These are phyloP conservation scores for Taxidea taxus DNA, from an alignment of 2,113 vertebrate genomes.

Conservation along the genomic window DNA sequence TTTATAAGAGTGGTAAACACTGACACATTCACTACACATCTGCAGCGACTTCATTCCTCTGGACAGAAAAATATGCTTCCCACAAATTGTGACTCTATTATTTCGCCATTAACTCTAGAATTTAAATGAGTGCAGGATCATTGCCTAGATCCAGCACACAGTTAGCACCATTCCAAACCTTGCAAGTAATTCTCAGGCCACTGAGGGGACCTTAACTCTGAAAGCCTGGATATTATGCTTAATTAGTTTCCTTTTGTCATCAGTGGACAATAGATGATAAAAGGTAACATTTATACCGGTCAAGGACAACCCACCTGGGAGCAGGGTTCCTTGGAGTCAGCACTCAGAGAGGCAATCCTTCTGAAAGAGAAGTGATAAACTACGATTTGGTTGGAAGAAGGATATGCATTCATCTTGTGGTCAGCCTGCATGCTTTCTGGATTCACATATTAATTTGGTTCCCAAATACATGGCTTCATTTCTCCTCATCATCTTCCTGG, in stretches of 20 bases:
- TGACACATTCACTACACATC: constrained; percentile 41
- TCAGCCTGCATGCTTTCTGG: constrained; percentile 10
- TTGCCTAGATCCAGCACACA: background rate
- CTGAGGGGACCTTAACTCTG: background rate
- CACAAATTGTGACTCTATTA: constrained; percentile 14
- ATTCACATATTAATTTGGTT: constrained; percentile 65
- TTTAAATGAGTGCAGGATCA: background rate
- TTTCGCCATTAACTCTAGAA: constrained; percentile 40
- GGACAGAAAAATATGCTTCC: constrained; percentile 56
- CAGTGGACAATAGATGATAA: constrained; percentile 48
- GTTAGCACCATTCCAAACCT: constrained; percentile 48
- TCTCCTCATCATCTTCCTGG: constrained; percentile 28
- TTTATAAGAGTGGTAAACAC: constrained; percentile 29
- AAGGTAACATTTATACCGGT: constrained; percentile 63
- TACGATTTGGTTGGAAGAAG: constrained; percentile 65
- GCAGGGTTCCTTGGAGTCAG: background rate
- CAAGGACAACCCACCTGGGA: background rate
- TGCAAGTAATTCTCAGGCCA: constrained; percentile 46
- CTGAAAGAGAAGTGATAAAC: constrained; percentile 32
- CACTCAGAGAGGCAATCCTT: background rate
- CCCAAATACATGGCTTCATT: constrained; percentile 47
- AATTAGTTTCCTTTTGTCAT: constrained; percentile 67
- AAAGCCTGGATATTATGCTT: constrained; percentile 61
- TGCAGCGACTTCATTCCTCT: constrained; percentile 36
- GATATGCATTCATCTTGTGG: constrained; percentile 38